A percentile compares a stretch with the other conserved stretches of the same genome.
phyloP scores from a whole-genome alignment of 2,797 vertebrate species.

The Rhinophrynus dorsalis region DNA sequence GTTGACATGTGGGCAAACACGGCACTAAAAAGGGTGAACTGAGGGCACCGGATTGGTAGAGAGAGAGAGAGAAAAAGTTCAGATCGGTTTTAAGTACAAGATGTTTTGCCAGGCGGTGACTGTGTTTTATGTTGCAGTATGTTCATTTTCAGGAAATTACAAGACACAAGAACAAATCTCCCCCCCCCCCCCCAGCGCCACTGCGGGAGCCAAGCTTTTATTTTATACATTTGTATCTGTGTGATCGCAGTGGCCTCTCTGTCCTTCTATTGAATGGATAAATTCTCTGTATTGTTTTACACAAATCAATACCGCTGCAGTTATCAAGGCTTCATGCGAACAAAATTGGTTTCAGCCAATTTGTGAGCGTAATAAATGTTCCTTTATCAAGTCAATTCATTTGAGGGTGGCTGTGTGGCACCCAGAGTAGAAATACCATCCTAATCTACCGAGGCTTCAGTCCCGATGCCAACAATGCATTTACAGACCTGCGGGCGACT shows the following conservation, averaged over 20 bases:
- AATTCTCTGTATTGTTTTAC: constrained; percentile 93
- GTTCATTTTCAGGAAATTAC: neutral
- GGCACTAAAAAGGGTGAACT: too few species aligned
- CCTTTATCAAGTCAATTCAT: constrained; percentile 88
- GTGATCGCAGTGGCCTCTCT: constrained; percentile 65
- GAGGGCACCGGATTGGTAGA: too few species aligned
- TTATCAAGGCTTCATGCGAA: constrained; percentile 82
- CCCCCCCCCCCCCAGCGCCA: neutral
- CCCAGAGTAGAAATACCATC: too few species aligned
- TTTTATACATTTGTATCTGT: constrained; percentile 61
- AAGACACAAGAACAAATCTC: neutral
- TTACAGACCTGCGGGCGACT: too few species aligned
- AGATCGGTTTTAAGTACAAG: too few species aligned
- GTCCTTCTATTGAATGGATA: constrained; percentile 78
- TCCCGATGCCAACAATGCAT: too few species aligned
- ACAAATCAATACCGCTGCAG: constrained; percentile 90
- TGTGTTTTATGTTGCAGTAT: neutral
- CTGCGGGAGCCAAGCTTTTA: constrained; percentile 43
- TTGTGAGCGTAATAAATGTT: constrained; percentile 88
- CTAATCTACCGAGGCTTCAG: too few species aligned
- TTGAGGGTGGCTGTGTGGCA: constrained; percentile 44
- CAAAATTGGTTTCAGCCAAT: constrained; percentile 90
- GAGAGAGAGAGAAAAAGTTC: too few species aligned
- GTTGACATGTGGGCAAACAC: too few species aligned
- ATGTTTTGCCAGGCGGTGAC: neutral